These are phyloP conservation scores for Dendrolimus pini DNA, from an alignment of 2,888 invertebrate species.

Conservation along the genomic window DNA sequence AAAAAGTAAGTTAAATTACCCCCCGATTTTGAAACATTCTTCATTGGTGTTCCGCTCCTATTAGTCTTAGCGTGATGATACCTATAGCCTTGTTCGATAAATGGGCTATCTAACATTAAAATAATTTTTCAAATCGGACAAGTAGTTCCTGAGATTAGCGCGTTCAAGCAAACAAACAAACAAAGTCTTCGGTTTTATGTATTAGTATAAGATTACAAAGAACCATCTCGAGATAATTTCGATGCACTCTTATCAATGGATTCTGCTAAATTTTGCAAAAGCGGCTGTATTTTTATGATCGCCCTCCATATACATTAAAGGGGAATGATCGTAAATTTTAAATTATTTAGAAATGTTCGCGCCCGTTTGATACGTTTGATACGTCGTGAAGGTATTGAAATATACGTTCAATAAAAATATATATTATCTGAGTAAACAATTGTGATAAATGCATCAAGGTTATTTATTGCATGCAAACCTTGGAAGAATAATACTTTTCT, in stretches of 20 bases:
- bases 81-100: too few relatives aligned
- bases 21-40: too few relatives aligned
- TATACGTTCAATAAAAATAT: slow-evolving; percentile 28
- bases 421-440: background rate
- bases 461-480: background rate
- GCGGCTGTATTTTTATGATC: slow-evolving; percentile 18
- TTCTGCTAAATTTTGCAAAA: background rate
- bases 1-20: too few relatives aligned
- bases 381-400: slow-evolving; percentile 22
- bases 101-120: too few relatives aligned
- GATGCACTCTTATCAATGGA: background rate
- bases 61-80: too few relatives aligned
- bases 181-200: too few relatives aligned
- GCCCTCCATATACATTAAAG: slow-evolving; percentile 2
- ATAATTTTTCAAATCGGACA: too few relatives aligned
- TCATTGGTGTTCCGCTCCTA: too few relatives aligned
- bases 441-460: background rate
- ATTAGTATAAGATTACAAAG: slow-evolving; percentile 7
- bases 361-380: slow-evolving; percentile 16
- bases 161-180: too few relatives aligned
- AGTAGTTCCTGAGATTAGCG: too few relatives aligned
- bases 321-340: slow-evolving; percentile 24
- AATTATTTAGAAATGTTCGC: slow-evolving; percentile 27
- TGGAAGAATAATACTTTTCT: too few relatives aligned
- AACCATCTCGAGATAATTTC: background rate